Percentiles rank a stretch among this genome's conserved stretches.
phyloP scores from a whole-genome alignment of 2,113 vertebrate genomes.

The Menidia beryllina region DNA sequence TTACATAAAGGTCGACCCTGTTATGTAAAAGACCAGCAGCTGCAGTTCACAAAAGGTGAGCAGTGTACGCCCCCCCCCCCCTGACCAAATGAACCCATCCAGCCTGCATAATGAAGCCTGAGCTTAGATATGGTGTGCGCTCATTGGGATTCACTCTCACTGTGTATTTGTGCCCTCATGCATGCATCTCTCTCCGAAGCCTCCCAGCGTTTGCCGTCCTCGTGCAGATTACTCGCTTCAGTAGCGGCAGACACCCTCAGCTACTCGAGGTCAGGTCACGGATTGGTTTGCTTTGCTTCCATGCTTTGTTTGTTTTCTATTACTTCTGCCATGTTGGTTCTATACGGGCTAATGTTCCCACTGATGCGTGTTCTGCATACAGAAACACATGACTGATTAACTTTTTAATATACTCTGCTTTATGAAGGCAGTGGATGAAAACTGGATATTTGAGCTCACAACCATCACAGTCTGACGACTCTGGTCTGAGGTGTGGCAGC shows the following conservation, averaged over 20 bases:
- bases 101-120: slow-evolving; percentile 15
- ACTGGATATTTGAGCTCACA: too few species aligned
- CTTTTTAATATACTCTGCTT: background rate
- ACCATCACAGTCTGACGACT: too few species aligned
- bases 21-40: slow-evolving; percentile 24
- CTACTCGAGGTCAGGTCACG: background rate
- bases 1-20: background rate
- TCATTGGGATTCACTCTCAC: background rate
- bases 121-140: too few species aligned
- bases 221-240: slow-evolving; percentile 9
- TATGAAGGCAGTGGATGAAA: too few species aligned
- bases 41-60: slow-evolving; percentile 22
- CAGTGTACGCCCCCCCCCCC: background rate
- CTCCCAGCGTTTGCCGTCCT: background rate
- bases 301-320: accelerated
- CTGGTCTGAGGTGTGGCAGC: too few species aligned
- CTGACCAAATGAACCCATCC: slow-evolving; percentile 19
- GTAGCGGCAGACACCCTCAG: slow-evolving; percentile 2
- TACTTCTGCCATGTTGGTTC: background rate
- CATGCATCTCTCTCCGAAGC: background rate
- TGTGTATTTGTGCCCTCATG: slow-evolving; percentile 12
- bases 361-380: background rate
- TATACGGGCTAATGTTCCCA: background rate
- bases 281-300: background rate
- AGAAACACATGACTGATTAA: background rate